Evolutionary conservation across 2,888 invertebrate species (phyloP), one percentile per base, ranked within the genome.

Genomic region (Cosmorhoe ocellata): DNA sequence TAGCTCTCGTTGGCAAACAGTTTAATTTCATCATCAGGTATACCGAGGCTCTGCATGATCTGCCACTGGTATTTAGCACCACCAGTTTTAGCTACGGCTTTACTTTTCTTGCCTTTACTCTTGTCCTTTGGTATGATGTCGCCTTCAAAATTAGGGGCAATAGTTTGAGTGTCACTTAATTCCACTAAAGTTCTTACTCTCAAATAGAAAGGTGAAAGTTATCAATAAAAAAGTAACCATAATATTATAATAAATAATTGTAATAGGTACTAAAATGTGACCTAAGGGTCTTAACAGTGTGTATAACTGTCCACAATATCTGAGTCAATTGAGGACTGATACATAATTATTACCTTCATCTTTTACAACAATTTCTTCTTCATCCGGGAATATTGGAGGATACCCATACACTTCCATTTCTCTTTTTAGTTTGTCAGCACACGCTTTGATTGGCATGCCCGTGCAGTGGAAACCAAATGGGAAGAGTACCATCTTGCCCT

Each of bases 381-480:
- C 91, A 26, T 91, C 91, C 0, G 98, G 98, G 82, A 99, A 99
- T 13, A 92, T 77, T 1, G 99, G 99, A 12, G 99, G 99, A 81
- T 91, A 97, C 0, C 99, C 99, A 90, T 92, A 99, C 6, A 93
- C 84, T 74, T 96, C 95, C 86, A 99, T 95, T 90, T 99, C 99
- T 51, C 97, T 91, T 72, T 96, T 97, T 33, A 99, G 83, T 80
- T 99, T 99, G 81, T 99, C 99, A 9, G 99, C 97, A 90, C 99
- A 99, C 0, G 99, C 99, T 86, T 99, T 99, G 54, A 99, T 99
- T 0, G 99, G 99, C 99, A 99, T 99, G 36, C 99, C 99, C 13
- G 99, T 99, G 76, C 99, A 99, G 82, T 99, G 99, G 67, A 99
- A 96, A 2, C 98, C 99, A 88, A 99, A 99, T 9, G 99, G 99